Percentiles rank a stretch among this genome's conserved stretches.
Conservation (phyloP, 2,888 invertebrate genomes). For the Lasioglossum villosulum region DNA sequence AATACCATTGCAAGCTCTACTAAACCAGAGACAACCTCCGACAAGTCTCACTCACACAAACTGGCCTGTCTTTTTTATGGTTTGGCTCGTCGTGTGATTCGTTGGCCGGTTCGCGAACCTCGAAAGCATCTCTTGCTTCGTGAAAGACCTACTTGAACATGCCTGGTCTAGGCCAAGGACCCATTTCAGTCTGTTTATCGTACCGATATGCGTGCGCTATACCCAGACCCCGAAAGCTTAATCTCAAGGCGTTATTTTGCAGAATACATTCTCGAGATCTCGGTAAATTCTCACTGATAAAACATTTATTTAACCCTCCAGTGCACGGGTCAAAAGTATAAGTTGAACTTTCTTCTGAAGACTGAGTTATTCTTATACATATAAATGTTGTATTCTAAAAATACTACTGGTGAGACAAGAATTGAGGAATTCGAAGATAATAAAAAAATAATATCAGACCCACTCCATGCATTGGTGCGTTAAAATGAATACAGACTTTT, state of each 20-base stretch:
- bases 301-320: background rate
- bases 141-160: slow-evolving; percentile 7
- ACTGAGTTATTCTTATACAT: background rate
- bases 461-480: background rate
- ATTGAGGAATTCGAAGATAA: background rate
- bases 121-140: slow-evolving; percentile 3
- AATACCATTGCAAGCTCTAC: background rate
- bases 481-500: background rate
- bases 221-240: background rate
- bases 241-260: background rate
- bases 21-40: background rate
- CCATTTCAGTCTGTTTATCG: slow-evolving; percentile 11
- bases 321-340: background rate
- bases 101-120: slow-evolving; percentile 1
- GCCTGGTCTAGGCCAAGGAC: slow-evolving; percentile 11
- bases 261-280: background rate
- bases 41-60: background rate
- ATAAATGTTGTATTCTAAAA: background rate
- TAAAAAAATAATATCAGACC: background rate
- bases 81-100: slow-evolving; percentile 6
- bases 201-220: background rate
- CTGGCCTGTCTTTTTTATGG: background rate
- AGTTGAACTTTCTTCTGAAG: too few species aligned
- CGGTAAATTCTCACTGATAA: background rate
- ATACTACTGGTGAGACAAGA: background rate